phyloP scores from a whole-genome alignment of 2,888 invertebrate species.

The Lasius fuliginosus region DNA sequence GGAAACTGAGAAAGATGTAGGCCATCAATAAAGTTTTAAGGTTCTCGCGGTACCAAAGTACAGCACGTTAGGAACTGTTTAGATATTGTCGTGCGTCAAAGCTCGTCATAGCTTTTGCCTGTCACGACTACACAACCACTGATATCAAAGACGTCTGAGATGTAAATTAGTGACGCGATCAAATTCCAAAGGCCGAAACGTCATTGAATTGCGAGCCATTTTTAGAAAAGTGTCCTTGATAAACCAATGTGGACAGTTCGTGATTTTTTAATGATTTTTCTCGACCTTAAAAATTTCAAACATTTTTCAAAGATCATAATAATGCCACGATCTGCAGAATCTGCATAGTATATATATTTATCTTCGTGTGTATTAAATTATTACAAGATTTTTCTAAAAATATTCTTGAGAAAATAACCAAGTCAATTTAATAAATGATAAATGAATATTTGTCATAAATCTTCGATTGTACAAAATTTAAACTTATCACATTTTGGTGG shows the following conservation, averaged over 20 bases:
- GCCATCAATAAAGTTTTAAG: slow-evolving; percentile 19
- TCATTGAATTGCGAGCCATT: slow-evolving; percentile 18
- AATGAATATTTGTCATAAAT: slow-evolving; percentile 19
- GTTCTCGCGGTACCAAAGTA: slow-evolving; percentile 12
- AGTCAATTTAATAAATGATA: neutral
- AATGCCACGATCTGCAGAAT: neutral
- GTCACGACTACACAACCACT: slow-evolving; percentile 31
- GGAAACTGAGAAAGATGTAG: slow-evolving; percentile 12
- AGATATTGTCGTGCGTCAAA: slow-evolving; percentile 47
- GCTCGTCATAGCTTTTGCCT: slow-evolving; percentile 35
- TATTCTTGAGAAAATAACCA: neutral
- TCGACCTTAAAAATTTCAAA: neutral
- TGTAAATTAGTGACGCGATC: slow-evolving; percentile 44
- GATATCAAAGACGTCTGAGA: slow-evolving; percentile 44
- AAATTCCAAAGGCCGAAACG: slow-evolving; percentile 35
- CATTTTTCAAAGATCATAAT: neutral
- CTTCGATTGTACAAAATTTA: neutral
- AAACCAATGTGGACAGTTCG: neutral
- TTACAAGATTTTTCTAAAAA: neutral
- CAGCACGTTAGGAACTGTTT: slow-evolving; percentile 30
- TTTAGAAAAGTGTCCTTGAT: slow-evolving; percentile 40
- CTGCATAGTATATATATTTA: neutral
- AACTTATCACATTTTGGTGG: neutral
- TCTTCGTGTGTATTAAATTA: neutral
- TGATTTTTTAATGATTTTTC: neutral